A percentile compares a stretch with the other conserved stretches of the same genome.
Evolutionary conservation across 2,797 vertebrate species (phyloP).

Genomic region (Labroides dimidiatus): DNA sequence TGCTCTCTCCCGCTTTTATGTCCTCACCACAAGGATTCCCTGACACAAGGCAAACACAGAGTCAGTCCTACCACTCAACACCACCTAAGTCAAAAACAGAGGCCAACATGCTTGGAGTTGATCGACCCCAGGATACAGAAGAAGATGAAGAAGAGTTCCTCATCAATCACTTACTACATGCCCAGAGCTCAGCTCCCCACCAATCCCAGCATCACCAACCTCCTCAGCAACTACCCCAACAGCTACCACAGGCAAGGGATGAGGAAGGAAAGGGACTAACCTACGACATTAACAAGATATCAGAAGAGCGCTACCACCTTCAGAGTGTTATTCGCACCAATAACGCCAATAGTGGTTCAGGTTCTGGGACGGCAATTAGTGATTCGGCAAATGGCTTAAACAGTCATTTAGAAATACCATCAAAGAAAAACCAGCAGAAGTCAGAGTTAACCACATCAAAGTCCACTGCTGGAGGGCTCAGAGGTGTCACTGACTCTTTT

Average conservation of each 20-base stretch:
- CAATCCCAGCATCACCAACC: conserved; percentile 74
- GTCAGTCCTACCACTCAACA: conserved; percentile 83
- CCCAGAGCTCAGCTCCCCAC: conserved; percentile 84
- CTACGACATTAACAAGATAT: conserved; percentile 87
- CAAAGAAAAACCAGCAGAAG: conserved; percentile 85
- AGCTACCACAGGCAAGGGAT: conserved; percentile 68
- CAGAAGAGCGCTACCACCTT: conserved; percentile 89
- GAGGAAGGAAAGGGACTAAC: conserved; percentile 73
- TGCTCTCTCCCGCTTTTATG: conserved; percentile 89
- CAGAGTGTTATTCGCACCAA: conserved; percentile 94
- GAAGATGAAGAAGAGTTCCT: conserved; percentile 88
- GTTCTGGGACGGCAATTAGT: conserved; percentile 52
- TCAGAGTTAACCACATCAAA: conserved; percentile 76
- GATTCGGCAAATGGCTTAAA: conserved; percentile 77
- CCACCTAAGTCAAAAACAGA: conserved; percentile 81
- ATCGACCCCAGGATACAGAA: conserved; percentile 75
- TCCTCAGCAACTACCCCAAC: conserved; percentile 77
- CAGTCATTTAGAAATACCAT: conserved; percentile 86
- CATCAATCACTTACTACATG: conserved; percentile 91
- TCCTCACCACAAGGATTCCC: conserved; percentile 84
- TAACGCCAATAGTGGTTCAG: conserved; percentile 72
- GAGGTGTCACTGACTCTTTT: conserved; percentile 66
- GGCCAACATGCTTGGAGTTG: conserved; percentile 80
- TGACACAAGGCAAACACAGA: conserved; percentile 72
- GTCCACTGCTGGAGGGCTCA: conserved; percentile 78